Percentiles rank a stretch among this genome's conserved stretches.
Evolutionary conservation across 2,113 vertebrate genomes (phyloP).

Genomic region (Myotis yumanensis): DNA sequence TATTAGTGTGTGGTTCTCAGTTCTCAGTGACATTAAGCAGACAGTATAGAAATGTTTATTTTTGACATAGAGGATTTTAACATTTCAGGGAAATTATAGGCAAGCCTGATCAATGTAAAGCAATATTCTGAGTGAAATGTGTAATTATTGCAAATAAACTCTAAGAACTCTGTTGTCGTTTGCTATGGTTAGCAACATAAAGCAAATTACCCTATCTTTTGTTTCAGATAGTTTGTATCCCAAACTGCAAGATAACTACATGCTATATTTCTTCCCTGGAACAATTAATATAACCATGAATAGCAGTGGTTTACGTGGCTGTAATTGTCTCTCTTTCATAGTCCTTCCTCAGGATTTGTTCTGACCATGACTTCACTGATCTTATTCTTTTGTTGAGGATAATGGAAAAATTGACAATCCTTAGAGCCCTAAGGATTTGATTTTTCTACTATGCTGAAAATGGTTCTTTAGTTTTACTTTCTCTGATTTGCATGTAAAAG

Average conservation of each 20-base stretch:
- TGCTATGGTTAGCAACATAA: constrained; percentile 66
- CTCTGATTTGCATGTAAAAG: neutral
- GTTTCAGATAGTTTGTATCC: constrained; percentile 65
- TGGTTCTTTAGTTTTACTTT: neutral
- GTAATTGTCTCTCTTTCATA: neutral
- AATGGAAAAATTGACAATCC: neutral
- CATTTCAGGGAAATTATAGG: constrained; percentile 56
- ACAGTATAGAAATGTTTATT: constrained; percentile 77
- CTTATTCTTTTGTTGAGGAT: constrained; percentile 27
- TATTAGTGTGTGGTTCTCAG: constrained; percentile 75
- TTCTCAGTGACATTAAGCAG: constrained; percentile 77
- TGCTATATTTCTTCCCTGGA: constrained; percentile 50
- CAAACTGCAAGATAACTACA: constrained; percentile 69
- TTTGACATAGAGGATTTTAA: constrained; percentile 70
- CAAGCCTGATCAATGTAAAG: constrained; percentile 63
- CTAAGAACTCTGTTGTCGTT: constrained; percentile 54
- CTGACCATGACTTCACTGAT: neutral
- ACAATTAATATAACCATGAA: constrained; percentile 47
- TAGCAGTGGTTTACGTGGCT: constrained; percentile 31
- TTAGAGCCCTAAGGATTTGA: neutral
- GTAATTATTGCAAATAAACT: constrained; percentile 74
- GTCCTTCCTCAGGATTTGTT: constrained; percentile 53
- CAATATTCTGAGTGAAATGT: constrained; percentile 63
- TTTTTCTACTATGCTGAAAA: neutral
- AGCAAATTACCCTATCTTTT: constrained; percentile 70